A percentile compares a stretch with the other conserved stretches of the same genome.
Evolutionary conservation across 1,140 invertebrate genomes (phyloP).

Genomic region (Drosophila lacertosa): DNA sequence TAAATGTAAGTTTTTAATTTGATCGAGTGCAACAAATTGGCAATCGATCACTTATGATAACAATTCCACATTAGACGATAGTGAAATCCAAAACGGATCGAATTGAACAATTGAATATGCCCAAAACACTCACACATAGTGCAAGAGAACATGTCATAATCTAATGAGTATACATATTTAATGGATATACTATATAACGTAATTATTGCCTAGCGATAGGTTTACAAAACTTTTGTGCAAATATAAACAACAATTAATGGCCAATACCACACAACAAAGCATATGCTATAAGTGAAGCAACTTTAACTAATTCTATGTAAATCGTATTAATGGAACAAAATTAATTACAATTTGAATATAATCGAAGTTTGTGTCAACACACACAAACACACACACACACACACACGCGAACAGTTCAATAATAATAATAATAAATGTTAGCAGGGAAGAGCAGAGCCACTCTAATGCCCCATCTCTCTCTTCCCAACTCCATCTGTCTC

Average conservation of each 20-base stretch:
- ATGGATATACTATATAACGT: slow-evolving; percentile 48
- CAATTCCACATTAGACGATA: neutral
- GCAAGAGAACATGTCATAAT: slow-evolving; percentile 63
- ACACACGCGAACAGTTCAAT: slow-evolving; percentile 30
- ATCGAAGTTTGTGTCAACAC: slow-evolving; percentile 42
- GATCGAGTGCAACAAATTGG: slow-evolving; percentile 23
- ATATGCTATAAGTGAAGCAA: slow-evolving; percentile 52
- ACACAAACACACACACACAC: slow-evolving; percentile 11
- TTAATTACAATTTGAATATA: slow-evolving; percentile 68
- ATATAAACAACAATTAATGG: slow-evolving; percentile 53
- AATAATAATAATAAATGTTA: slow-evolving; percentile 28
- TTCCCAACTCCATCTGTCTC: neutral
- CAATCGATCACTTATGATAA: neutral
- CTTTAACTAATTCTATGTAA: slow-evolving; percentile 65
- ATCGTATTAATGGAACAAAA: slow-evolving; percentile 59
- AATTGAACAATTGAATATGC: slow-evolving; percentile 7
- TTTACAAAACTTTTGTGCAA: slow-evolving; percentile 50
- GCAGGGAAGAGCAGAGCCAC: slow-evolving; percentile 33
- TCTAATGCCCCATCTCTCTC: neutral
- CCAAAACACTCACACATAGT: slow-evolving; percentile 28
- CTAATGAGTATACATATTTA: slow-evolving; percentile 57
- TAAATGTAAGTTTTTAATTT: slow-evolving; percentile 38
- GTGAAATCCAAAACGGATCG: neutral
- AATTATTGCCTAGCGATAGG: slow-evolving; percentile 39
- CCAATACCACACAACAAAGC: slow-evolving; percentile 67